These are phyloP conservation scores for Stigmatopora nigra DNA, from an alignment of 2,113 vertebrate genomes.

Conservation along the genomic window DNA sequence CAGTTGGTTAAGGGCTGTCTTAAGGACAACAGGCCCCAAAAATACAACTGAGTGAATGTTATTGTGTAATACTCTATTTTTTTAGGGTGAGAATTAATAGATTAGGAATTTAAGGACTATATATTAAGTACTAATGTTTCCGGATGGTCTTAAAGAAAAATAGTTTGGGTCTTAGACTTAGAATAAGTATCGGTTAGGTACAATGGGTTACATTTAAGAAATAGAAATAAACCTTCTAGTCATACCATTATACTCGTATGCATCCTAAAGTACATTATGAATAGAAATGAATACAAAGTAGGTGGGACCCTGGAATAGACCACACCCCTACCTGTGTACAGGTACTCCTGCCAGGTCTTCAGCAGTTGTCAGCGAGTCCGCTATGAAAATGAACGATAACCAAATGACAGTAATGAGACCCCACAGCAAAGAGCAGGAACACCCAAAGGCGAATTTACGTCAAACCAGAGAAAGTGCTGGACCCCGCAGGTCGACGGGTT, in stretches of 20 bases:
- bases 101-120: background rate
- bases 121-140: background rate
- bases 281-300: background rate
- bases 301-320: constrained; percentile 11
- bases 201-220: background rate
- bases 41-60: background rate
- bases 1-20: background rate
- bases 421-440: constrained; percentile 55
- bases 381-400: constrained; percentile 40
- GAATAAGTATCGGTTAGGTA: background rate
- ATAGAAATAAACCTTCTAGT: background rate
- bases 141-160: no score
- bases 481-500: constrained; percentile 27
- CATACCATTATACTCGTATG: background rate
- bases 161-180: no score
- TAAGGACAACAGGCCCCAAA: background rate
- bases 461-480: constrained; percentile 11
- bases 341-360: constrained; percentile 61
- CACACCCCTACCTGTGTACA: constrained; percentile 67
- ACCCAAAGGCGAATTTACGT: constrained; percentile 62
- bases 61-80: no score
- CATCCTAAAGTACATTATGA: background rate
- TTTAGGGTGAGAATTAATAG: background rate
- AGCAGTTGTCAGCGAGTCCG: constrained; percentile 24
- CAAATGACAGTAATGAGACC: constrained; percentile 28